Evolutionary conservation across 2,113 vertebrate genomes (phyloP), one percentile per base, ranked within the genome.

Genomic region (Chaetura pelagica): DNA sequence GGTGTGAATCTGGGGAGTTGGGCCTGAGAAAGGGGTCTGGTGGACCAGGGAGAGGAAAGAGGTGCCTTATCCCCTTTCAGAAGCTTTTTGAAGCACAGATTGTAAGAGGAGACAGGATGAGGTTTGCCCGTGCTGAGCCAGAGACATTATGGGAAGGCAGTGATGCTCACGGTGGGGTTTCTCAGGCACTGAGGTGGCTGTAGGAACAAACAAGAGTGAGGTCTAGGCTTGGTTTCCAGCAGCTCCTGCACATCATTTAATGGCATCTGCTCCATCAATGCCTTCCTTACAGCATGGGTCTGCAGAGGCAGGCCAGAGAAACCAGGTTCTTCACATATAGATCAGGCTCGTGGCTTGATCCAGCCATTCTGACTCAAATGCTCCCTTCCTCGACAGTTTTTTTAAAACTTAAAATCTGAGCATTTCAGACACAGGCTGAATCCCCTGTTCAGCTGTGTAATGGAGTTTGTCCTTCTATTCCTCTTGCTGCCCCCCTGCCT

Each of bases 71-170:
- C 7, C n/a, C 29, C 16, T 57, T 55, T 46, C 24, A 49, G 63
- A 72, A 77, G 40, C 24, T 21, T 68, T 58, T 30, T 29, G 38
- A 62, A 68, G 54, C 52, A 46, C 8, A 72, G 58, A 40, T 18
- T 9, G 55, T 44, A 55, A 29, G 26, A 73, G 26, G 22, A 4
- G 7, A 63, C 7, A 15, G 42, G 11, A 35, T 3, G 4, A 15
- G 10, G 52, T 32, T 35, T 54, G 30, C 51, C 38, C 34, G 38
- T 0, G 1, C 24, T 48, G 11, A 76, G 24, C 10, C 0, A 1
- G 34, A 51, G 12, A 54, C 2, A 0, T 10, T 2, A 1, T 12
- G n/a, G 55, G 46, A 76, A 85, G 15, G 58, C 48, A 21, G 17
- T 20, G 52, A 38, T 51, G 48, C 7, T 46, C 5, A 0, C 26